Percentiles rank a stretch among this genome's conserved stretches.
Evolutionary conservation across 2,797 vertebrate genomes (phyloP).

Genomic region (Phoxinus dragarum): DNA sequence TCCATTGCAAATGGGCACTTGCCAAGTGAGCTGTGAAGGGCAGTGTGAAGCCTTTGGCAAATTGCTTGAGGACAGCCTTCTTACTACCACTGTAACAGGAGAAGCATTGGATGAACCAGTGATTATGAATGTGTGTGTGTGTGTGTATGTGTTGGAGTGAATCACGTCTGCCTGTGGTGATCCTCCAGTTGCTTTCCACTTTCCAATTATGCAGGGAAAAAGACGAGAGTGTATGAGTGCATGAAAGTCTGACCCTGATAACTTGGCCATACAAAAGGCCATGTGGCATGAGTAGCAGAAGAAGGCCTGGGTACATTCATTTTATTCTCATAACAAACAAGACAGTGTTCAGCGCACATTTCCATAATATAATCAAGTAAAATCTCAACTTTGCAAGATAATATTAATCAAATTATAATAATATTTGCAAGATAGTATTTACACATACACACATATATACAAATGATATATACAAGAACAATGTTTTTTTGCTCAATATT

Average conservation of each 20-base stretch:
- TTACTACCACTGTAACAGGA: conserved; percentile 57
- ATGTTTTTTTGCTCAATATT: background rate
- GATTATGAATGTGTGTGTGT: conserved; percentile 59
- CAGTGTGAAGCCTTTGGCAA: conserved; percentile 79
- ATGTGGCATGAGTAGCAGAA: conserved; percentile 64
- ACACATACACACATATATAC: background rate
- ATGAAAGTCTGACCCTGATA: conserved; percentile 65
- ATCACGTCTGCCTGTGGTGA: conserved; percentile 65
- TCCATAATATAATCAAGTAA: background rate
- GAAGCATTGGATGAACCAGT: conserved; percentile 34
- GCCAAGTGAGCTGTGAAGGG: conserved; percentile 81
- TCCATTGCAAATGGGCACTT: conserved; percentile 62
- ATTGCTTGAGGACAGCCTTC: conserved; percentile 72
- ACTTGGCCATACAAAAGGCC: conserved; percentile 64
- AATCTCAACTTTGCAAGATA: background rate
- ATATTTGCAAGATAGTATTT: too few species aligned
- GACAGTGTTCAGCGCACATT: conserved; percentile 5
- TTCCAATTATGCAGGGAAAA: conserved; percentile 77
- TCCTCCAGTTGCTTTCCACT: conserved; percentile 65
- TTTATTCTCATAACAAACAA: conserved; percentile 27
- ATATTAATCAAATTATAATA: too few species aligned
- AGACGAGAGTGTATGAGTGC: conserved; percentile 61
- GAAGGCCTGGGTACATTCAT: conserved; percentile 31
- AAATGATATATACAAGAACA: background rate
- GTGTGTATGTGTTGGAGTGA: conserved; percentile 59